Evolutionary conservation across 2,113 vertebrate genomes (phyloP).

Genomic region (Rissa tridactyla): DNA sequence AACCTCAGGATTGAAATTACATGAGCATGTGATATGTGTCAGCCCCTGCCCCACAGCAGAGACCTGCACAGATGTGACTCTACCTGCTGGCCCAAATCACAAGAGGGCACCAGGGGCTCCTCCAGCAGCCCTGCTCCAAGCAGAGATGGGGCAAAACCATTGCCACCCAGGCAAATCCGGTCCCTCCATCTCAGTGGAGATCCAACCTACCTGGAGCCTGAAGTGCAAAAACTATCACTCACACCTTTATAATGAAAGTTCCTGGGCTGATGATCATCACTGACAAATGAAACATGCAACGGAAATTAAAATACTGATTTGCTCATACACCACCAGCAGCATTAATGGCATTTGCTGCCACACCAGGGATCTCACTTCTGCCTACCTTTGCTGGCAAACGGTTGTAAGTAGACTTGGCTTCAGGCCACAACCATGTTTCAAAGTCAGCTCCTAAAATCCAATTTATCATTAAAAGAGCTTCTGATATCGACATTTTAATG

Average conservation of each 20-base stretch:
- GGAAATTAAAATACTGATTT: neutral
- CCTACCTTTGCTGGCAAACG: neutral
- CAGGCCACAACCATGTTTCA: neutral
- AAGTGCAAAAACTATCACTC: neutral
- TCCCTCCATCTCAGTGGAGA: neutral
- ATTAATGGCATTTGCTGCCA: neutral
- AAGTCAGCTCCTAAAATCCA: neutral
- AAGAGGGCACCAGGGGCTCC: neutral
- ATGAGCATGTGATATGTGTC: accelerated
- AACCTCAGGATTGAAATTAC: neutral
- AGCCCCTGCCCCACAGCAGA: neutral
- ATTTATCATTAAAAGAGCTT: neutral
- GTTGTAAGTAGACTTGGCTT: neutral
- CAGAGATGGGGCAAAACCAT: neutral
- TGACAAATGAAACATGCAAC: neutral
- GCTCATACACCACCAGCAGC: neutral
- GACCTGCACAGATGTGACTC: neutral
- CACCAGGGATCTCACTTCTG: neutral
- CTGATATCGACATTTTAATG: neutral
- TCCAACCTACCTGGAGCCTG: neutral
- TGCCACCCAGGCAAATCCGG: neutral
- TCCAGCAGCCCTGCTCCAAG: neutral
- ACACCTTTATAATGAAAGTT: neutral
- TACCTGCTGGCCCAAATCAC: neutral
- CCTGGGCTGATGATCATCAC: neutral